Conservation (phyloP, 1,140 invertebrate species). For the Euglossa dilemma region DNA sequence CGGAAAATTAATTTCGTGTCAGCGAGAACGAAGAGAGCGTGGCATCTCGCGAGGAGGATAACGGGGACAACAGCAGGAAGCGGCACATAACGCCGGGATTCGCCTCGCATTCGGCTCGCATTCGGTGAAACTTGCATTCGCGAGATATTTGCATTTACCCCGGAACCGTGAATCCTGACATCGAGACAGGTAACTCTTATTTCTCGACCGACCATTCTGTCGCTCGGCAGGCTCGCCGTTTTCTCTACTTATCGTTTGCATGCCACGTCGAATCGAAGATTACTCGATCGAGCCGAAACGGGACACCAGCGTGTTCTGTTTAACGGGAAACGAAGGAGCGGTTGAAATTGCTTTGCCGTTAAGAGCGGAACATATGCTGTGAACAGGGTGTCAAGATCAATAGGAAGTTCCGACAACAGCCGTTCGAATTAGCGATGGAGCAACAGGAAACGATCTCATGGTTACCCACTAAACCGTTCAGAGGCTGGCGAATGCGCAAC, state of each 20-base stretch:
- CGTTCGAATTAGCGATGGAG: conserved; percentile 21
- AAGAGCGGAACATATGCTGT: neutral
- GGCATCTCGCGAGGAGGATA: neutral
- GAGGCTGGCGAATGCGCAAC: neutral
- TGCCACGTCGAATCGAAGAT: too few relatives aligned
- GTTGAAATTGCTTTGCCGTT: neutral
- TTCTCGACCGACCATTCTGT: neutral
- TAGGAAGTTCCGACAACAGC: neutral
- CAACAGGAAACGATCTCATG: conserved; percentile 26
- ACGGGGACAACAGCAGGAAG: neutral
- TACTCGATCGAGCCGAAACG: too few relatives aligned
- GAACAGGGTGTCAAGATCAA: conserved; percentile 16
- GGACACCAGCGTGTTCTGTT: too few relatives aligned
- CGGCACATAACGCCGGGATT: neutral
- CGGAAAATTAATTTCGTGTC: conserved; percentile 37
- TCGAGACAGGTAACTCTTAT: neutral
- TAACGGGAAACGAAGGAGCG: neutral
- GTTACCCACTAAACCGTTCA: neutral
- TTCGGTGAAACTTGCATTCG: neutral
- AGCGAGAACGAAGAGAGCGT: neutral
- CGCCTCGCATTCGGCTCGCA: neutral
- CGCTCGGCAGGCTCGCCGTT: too few relatives aligned
- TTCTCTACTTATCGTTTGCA: neutral
- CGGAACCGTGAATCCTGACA: neutral
- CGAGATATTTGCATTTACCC: conserved; percentile 24